phyloP scores from a whole-genome alignment of 2,888 invertebrate species.

The Drosophila falleni region DNA sequence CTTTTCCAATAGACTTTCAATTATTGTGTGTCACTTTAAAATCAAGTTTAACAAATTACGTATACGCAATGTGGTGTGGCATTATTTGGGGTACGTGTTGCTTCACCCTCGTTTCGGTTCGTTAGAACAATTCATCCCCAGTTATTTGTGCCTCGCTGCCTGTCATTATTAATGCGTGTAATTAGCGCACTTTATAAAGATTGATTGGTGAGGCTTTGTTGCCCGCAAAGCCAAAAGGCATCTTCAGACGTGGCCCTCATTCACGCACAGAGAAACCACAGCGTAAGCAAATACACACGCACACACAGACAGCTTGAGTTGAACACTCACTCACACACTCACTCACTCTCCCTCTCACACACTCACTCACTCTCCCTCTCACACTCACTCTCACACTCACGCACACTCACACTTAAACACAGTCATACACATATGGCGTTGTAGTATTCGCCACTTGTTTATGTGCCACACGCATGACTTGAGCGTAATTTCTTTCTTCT shows the following conservation, averaged over 20 bases:
- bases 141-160: conserved; percentile 29
- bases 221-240: conserved; percentile 36
- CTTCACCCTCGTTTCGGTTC: conserved; percentile 9
- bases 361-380: conserved; percentile 10
- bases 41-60: conserved; percentile 19
- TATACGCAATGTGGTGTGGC: conserved; percentile 33
- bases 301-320: conserved; percentile 25
- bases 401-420: conserved; percentile 6
- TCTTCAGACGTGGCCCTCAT: conserved; percentile 38
- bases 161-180: conserved; percentile 77
- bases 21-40: conserved; percentile 21
- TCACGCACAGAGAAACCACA: conserved; percentile 52
- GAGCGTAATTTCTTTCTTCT: conserved; percentile 60
- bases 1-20: conserved; percentile 13
- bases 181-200: conserved; percentile 77
- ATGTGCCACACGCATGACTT: conserved; percentile 74
- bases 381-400: conserved; percentile 22
- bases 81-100: conserved; percentile 45
- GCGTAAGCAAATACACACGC: conserved; percentile 52
- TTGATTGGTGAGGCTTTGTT: conserved; percentile 67
- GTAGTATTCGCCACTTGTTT: conserved; percentile 61
- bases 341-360: conserved; percentile 15
- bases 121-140: conserved; percentile 3
- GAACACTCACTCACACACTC: conserved; percentile 18
- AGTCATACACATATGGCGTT: conserved; percentile 27